Percentiles rank a stretch among this genome's conserved stretches.
Evolutionary conservation across 2,888 invertebrate species (phyloP).

Genomic region (Amphipoea lucens): DNA sequence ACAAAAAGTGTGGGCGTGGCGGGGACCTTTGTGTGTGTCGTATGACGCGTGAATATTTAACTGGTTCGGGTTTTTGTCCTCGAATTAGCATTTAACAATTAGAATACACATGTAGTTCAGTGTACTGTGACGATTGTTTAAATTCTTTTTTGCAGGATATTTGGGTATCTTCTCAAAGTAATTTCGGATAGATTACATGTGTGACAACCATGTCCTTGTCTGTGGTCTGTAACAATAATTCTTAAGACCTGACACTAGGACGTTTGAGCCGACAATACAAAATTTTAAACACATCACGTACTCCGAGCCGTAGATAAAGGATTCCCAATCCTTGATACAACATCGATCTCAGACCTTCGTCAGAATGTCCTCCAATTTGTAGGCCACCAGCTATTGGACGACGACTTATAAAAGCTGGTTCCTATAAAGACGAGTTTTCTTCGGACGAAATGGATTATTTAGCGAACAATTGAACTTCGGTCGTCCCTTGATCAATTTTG

Average conservation of each 20-base stretch:
- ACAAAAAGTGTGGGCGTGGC: slow-evolving; percentile 72
- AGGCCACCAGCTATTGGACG: slow-evolving; percentile 50
- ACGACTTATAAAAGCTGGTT: slow-evolving; percentile 53
- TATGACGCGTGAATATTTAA: slow-evolving; percentile 61
- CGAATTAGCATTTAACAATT: slow-evolving; percentile 60
- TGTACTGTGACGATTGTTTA: slow-evolving; percentile 11
- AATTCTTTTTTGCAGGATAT: slow-evolving; percentile 29
- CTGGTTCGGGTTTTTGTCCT: slow-evolving; percentile 44
- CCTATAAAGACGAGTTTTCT: slow-evolving; percentile 53
- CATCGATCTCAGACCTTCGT: slow-evolving; percentile 39
- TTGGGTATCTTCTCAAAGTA: neutral
- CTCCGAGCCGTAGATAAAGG: slow-evolving; percentile 26
- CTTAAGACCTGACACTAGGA: neutral
- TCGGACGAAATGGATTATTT: slow-evolving; percentile 70
- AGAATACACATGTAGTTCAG: slow-evolving; percentile 45
- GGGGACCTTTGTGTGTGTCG: slow-evolving; percentile 64
- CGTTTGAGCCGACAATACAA: slow-evolving; percentile 10
- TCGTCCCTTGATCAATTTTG: slow-evolving; percentile 71
- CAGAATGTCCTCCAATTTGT: slow-evolving; percentile 59
- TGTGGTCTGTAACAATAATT: neutral
- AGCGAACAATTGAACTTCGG: slow-evolving; percentile 66
- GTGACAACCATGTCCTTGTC: neutral
- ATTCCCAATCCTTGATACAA: slow-evolving; percentile 44
- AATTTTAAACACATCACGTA: slow-evolving; percentile 47
- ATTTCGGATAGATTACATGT: neutral